A percentile compares a stretch with the other conserved stretches of the same genome.
These are phyloP conservation scores for Tuta absoluta DNA, from an alignment of 2,888 invertebrate species.

Conservation along the genomic window DNA sequence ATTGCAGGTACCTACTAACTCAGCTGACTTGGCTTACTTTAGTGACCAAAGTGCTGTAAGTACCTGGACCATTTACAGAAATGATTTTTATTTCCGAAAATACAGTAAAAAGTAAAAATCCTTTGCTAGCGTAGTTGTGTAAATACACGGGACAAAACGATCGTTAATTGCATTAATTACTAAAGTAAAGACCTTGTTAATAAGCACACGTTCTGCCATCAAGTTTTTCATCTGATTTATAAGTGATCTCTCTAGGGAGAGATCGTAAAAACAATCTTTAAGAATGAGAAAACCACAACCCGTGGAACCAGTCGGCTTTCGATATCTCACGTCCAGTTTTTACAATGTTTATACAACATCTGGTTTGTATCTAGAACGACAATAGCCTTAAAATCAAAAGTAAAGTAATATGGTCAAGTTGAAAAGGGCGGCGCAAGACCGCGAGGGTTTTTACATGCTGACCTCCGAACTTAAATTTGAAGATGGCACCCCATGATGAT, in stretches of 20 bases:
- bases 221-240: conserved; percentile 13
- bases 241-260: conserved; percentile 7
- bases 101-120: neutral
- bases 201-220: neutral
- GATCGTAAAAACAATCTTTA: conserved; percentile 27
- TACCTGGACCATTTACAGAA: too few relatives aligned
- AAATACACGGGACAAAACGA: too few relatives aligned
- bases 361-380: conserved; percentile 11
- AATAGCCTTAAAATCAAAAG: neutral
- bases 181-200: neutral
- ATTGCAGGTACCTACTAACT: too few relatives aligned
- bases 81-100: too few relatives aligned
- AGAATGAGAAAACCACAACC: conserved; percentile 29
- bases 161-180: conserved; percentile 3
- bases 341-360: neutral
- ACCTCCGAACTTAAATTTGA: too few relatives aligned
- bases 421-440: too few relatives aligned
- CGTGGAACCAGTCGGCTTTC: conserved; percentile 27
- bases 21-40: too few relatives aligned
- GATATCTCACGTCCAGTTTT: conserved; percentile 23
- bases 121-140: neutral
- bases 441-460: too few relatives aligned
- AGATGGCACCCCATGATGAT: too few relatives aligned
- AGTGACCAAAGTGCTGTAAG: too few relatives aligned
- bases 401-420: neutral